Percentiles rank a stretch among this genome's conserved stretches.
phyloP scores from a whole-genome alignment of 2,888 invertebrate genomes.

The Eremobia ochroleuca region DNA sequence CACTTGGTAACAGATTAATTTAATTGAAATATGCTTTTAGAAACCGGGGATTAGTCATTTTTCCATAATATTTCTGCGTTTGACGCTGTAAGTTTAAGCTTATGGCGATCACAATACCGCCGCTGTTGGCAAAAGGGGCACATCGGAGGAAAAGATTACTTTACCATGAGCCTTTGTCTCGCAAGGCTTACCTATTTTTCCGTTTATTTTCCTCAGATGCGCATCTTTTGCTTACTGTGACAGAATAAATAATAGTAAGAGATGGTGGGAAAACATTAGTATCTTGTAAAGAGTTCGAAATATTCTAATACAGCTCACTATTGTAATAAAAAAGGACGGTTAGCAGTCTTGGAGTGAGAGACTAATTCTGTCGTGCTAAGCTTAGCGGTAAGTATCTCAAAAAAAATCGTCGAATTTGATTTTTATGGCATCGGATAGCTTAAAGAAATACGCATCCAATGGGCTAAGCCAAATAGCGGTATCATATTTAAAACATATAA shows the following conservation, averaged over 20 bases:
- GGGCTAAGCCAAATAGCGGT: no score
- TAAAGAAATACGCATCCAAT: no score
- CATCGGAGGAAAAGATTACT: background rate
- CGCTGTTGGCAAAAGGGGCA: background rate
- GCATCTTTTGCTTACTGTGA: background rate
- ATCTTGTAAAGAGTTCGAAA: conserved; percentile 6
- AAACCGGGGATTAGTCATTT: background rate
- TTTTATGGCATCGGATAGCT: no score
- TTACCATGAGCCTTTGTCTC: background rate
- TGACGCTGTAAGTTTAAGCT: conserved; percentile 1
- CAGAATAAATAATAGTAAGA: conserved; percentile 8
- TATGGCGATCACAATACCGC: background rate
- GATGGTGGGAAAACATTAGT: conserved; percentile 12
- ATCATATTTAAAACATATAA: no score
- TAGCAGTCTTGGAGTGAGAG: conserved; percentile 2
- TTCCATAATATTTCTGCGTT: conserved; percentile 17
- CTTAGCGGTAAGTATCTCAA: no score
- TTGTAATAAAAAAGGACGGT: conserved; percentile 31
- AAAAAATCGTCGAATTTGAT: no score
- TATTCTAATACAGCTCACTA: background rate
- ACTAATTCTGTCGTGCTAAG: no score
- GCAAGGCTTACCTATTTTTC: background rate
- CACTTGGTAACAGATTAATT: background rate
- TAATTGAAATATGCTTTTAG: background rate
- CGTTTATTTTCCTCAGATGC: background rate